Percentiles rank a stretch among this genome's conserved stretches.
Conservation (phyloP, 2,888 invertebrate species). For the Autographa pulchrina region DNA sequence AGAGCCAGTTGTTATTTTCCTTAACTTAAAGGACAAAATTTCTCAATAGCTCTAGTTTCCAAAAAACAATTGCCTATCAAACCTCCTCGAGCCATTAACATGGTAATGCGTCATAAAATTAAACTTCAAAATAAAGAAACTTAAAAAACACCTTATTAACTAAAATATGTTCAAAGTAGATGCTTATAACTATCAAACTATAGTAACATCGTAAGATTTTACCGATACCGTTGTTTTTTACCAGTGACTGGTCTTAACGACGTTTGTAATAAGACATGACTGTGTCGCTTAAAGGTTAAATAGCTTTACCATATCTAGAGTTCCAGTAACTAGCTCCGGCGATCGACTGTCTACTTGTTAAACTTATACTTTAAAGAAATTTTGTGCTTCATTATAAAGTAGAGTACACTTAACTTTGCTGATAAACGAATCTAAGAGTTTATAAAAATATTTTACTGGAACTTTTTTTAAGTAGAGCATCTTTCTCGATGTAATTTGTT, state of each 20-base stretch:
- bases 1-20: too few relatives aligned
- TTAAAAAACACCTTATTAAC: constrained; percentile 1
- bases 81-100: too few relatives aligned
- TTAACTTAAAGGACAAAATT: too few relatives aligned
- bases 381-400: constrained; percentile 1
- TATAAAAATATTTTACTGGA: background rate
- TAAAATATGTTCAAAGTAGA: background rate
- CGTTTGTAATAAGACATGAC: constrained; percentile 53
- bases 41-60: too few relatives aligned
- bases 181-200: constrained; percentile 10
- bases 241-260: constrained; percentile 45
- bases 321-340: constrained; percentile 27
- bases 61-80: too few relatives aligned
- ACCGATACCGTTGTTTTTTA: constrained; percentile 40
- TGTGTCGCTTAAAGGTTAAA: constrained; percentile 58
- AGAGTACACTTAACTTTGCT: background rate
- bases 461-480: background rate
- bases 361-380: constrained; percentile 2
- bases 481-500: background rate
- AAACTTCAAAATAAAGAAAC: background rate
- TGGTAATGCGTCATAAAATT: background rate
- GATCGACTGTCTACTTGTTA: constrained; percentile 19
- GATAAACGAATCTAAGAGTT: background rate
- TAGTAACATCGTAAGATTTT: constrained; percentile 39
- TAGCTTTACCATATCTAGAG: constrained; percentile 43